Conservation (phyloP, 1,140 invertebrate genomes). For the Arion vulgaris region DNA sequence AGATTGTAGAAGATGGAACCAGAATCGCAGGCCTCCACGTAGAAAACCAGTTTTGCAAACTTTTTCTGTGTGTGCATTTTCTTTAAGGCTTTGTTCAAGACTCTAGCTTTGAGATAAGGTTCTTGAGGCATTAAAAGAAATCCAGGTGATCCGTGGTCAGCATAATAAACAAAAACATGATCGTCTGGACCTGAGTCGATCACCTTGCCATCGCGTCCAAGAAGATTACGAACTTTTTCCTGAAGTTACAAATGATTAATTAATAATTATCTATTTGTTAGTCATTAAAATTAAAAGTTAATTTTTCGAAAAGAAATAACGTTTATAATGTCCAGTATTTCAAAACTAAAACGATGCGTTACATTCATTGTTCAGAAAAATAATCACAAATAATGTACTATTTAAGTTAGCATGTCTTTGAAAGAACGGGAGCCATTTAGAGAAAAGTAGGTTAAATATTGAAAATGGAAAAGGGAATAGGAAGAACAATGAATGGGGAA, state of each 20-base stretch:
- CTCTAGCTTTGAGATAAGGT: constrained; percentile 70
- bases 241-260: not conserved
- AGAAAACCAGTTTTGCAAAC: constrained; percentile 77
- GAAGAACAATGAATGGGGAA: no score
- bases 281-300: no score
- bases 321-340: no score
- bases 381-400: no score
- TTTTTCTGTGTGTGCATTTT: constrained; percentile 74
- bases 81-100: constrained; percentile 72
- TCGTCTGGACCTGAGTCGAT: constrained; percentile 77
- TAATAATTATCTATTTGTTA: not conserved
- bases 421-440: no score
- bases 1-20: constrained; percentile 80
- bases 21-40: constrained; percentile 81
- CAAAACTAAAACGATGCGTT: no score
- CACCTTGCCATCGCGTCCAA: constrained; percentile 75
- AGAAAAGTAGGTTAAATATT: no score
- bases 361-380: no score
- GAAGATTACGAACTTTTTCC: constrained; percentile 68
- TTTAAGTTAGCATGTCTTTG: no score
- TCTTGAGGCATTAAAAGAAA: constrained; percentile 69
- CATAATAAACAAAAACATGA: constrained; percentile 79
- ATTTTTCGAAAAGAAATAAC: no score
- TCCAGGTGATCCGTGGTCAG: constrained; percentile 79
- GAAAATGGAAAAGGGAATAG: no score